phyloP scores from a whole-genome alignment of 2,797 vertebrate genomes.

The Nyctalus aviator region DNA sequence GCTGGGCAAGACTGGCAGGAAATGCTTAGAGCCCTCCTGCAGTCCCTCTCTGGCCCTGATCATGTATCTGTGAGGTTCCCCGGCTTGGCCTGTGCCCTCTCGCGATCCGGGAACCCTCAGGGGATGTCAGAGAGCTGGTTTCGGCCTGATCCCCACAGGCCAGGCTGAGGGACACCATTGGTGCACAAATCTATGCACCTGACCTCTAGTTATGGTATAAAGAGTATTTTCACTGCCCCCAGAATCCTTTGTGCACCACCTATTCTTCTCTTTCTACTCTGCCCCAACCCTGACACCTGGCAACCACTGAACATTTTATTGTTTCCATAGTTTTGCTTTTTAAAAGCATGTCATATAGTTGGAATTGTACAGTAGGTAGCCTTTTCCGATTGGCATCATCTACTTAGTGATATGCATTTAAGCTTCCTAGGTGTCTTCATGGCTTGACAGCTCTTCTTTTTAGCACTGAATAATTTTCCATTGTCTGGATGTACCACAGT shows the following conservation, averaged over 20 bases:
- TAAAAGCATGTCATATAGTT: background rate
- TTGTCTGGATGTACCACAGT: background rate
- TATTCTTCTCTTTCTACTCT: background rate
- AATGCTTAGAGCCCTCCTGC: no score
- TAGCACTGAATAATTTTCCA: background rate
- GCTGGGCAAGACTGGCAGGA: no score
- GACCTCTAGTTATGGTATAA: background rate
- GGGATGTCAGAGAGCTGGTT: no score
- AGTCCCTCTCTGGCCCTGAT: no score
- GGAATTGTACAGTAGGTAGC: background rate
- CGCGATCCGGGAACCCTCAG: no score
- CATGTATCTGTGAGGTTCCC: no score
- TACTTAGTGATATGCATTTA: background rate
- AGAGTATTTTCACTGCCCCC: background rate
- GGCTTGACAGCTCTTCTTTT: background rate
- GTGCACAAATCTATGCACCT: no score
- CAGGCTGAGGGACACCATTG: no score
- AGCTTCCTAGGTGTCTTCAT: background rate
- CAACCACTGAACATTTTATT: background rate
- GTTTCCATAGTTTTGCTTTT: background rate
- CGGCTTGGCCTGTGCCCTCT: no score
- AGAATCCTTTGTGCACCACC: background rate
- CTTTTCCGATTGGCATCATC: background rate
- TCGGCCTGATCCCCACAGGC: no score
- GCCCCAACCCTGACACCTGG: background rate